phyloP scores from a whole-genome alignment of 2,797 vertebrate species.

The Sparidentex hasta region DNA sequence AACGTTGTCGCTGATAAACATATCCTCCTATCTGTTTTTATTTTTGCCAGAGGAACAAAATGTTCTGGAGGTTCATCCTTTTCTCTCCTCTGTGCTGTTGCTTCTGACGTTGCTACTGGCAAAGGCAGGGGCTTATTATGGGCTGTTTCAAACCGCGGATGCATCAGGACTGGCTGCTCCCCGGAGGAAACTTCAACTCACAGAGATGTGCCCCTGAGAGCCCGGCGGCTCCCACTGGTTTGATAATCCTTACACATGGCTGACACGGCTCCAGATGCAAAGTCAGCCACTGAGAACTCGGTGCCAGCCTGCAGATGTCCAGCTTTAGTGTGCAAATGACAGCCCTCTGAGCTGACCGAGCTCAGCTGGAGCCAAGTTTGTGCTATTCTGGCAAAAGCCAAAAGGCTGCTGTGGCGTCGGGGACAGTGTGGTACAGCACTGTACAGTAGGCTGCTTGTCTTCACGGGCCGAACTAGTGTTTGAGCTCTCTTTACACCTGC shows the following conservation, averaged over 20 bases:
- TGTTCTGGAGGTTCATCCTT: conserved; percentile 73
- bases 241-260: conserved; percentile 63
- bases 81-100: conserved; percentile 61
- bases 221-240: conserved; percentile 54
- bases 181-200: conserved; percentile 70
- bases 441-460: conserved; percentile 5
- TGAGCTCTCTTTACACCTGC: conserved; percentile 10
- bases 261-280: conserved; percentile 62
- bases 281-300: conserved; percentile 30
- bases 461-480: not conserved
- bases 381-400: conserved; percentile 35
- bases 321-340: conserved; percentile 59
- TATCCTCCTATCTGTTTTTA: conserved; percentile 54
- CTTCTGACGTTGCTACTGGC: conserved; percentile 68
- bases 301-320: conserved; percentile 57
- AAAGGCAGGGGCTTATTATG: conserved; percentile 77
- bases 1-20: conserved; percentile 67
- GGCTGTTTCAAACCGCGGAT: conserved; percentile 68
- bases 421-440: not conserved
- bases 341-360: conserved; percentile 37
- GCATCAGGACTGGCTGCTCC: conserved; percentile 69
- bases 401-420: conserved; percentile 20
- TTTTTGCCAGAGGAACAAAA: conserved; percentile 77
- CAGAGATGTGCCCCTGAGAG: conserved; percentile 66
- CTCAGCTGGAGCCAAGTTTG: conserved; percentile 29